Conservation (phyloP, 2,113 vertebrate species). For the Glaucomys volans region DNA sequence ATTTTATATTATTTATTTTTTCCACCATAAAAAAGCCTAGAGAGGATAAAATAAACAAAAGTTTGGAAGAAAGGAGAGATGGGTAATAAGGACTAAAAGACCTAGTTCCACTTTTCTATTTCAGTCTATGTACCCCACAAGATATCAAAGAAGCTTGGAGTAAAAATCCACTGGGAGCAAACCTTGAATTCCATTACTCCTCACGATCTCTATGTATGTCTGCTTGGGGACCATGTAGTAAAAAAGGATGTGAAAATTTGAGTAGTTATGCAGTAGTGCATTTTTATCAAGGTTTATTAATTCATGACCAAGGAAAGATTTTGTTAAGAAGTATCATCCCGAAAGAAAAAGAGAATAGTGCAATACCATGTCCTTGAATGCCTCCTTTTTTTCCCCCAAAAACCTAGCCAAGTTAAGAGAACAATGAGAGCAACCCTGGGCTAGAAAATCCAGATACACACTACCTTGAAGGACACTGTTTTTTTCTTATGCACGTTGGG, state of each 20-base stretch:
- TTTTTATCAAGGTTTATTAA: conserved; percentile 22
- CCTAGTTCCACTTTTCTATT: too few relatives aligned
- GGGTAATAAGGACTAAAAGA: not conserved
- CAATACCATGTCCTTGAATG: too few relatives aligned
- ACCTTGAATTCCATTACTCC: not conserved
- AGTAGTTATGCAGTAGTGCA: not conserved
- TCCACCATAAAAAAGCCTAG: not conserved
- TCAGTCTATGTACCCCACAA: not conserved
- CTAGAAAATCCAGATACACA: too few relatives aligned
- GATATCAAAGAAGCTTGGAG: not conserved
- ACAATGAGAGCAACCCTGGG: too few relatives aligned
- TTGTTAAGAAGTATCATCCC: not conserved
- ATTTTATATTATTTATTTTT: not conserved
- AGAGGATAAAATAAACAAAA: not conserved
- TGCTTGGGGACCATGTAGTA: not conserved
- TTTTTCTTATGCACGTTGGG: too few relatives aligned
- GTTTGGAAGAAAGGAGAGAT: not conserved
- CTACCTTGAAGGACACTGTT: too few relatives aligned
- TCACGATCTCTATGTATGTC: not conserved
- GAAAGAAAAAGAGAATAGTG: too few relatives aligned
- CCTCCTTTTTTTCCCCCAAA: too few relatives aligned
- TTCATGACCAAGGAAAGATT: not conserved
- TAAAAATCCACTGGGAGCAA: not conserved
- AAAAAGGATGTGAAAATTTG: not conserved
- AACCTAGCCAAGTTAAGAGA: too few relatives aligned